Conservation (phyloP, 1,140 invertebrate species). For the Gonatopus flavifemur region DNA sequence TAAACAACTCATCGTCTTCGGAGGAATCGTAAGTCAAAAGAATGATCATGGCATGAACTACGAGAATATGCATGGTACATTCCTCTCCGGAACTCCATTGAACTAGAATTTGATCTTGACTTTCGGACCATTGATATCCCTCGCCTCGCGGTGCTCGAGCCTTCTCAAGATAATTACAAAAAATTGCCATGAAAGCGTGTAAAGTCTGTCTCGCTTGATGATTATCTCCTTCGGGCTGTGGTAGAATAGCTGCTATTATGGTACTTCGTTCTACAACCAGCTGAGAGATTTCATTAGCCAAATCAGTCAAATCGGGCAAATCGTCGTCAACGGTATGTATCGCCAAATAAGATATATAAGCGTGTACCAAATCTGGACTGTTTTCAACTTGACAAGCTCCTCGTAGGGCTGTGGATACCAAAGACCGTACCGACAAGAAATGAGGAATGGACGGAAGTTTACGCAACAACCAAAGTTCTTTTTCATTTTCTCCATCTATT, state of each 20-base stretch:
- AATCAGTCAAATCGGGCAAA: slow-evolving; percentile 65
- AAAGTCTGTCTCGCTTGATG: slow-evolving; percentile 65
- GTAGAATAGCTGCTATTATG: slow-evolving; percentile 82
- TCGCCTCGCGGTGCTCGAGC: slow-evolving; percentile 64
- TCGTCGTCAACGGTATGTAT: slow-evolving; percentile 70
- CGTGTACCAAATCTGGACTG: slow-evolving; percentile 78
- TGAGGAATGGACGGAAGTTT: slow-evolving; percentile 75
- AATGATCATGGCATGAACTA: slow-evolving; percentile 95
- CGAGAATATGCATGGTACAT: slow-evolving; percentile 82
- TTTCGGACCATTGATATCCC: slow-evolving; percentile 69
- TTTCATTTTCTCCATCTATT: slow-evolving; percentile 50
- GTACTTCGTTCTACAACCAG: slow-evolving; percentile 91
- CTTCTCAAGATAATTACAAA: slow-evolving; percentile 75
- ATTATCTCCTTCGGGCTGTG: slow-evolving; percentile 60
- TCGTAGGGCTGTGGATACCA: slow-evolving; percentile 71
- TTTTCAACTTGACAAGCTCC: slow-evolving; percentile 91
- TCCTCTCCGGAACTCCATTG: slow-evolving; percentile 84
- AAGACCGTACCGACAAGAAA: slow-evolving; percentile 67
- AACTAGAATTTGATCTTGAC: slow-evolving; percentile 73
- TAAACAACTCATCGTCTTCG: slow-evolving; percentile 62
- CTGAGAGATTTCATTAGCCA: slow-evolving; percentile 82
- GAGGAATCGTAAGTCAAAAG: slow-evolving; percentile 78
- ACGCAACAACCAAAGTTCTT: slow-evolving; percentile 74
- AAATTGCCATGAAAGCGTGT: slow-evolving; percentile 76
- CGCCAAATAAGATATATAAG: slow-evolving; percentile 87